These are phyloP conservation scores for Drosophila varians DNA, from an alignment of 1,140 invertebrate genomes.

Conservation along the genomic window DNA sequence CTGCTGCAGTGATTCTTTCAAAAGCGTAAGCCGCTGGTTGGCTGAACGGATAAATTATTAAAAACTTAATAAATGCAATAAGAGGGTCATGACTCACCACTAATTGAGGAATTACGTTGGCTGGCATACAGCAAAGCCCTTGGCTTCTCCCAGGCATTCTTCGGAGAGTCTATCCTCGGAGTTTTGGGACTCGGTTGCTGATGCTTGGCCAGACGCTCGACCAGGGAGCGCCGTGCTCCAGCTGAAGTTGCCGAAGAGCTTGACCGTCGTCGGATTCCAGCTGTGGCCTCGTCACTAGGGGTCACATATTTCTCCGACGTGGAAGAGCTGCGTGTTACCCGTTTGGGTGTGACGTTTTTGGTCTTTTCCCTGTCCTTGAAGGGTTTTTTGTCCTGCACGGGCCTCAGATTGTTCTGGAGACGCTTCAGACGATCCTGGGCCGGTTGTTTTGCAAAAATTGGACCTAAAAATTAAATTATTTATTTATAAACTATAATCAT, in stretches of 20 bases:
- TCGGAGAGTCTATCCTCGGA: background rate
- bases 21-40: constrained; percentile 40
- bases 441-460: constrained; percentile 10
- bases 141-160: constrained; percentile 55
- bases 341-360: background rate
- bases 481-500: no score
- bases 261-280: background rate
- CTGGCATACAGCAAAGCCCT: constrained; percentile 59
- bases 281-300: background rate
- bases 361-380: constrained; percentile 2
- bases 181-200: background rate
- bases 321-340: constrained; percentile 1
- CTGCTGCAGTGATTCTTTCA: constrained; percentile 27
- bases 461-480: background rate
- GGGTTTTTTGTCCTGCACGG: constrained; percentile 2
- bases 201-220: background rate
- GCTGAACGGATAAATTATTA: constrained; percentile 11
- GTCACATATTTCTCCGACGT: background rate
- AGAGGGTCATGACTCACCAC: constrained; percentile 31
- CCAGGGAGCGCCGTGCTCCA: background rate
- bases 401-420: constrained; percentile 56
- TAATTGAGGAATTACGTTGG: constrained; percentile 34
- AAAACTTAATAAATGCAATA: background rate
- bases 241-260: background rate
- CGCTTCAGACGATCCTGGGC: constrained; percentile 73